phyloP scores from a whole-genome alignment of 2,888 invertebrate species.

The Automeris io region DNA sequence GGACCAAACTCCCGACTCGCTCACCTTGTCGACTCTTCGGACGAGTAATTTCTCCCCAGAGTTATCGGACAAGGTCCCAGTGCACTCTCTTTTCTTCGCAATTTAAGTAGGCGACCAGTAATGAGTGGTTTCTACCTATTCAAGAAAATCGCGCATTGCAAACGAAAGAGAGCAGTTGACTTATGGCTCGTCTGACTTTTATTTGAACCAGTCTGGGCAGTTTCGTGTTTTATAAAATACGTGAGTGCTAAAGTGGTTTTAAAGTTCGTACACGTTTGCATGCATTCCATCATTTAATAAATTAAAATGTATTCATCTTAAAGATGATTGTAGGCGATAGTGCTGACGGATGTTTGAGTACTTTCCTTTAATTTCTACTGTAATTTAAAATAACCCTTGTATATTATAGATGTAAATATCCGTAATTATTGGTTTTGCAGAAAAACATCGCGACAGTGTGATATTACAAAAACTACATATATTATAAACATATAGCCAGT shows the following conservation, averaged over 20 bases:
- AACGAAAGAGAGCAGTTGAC: slow-evolving; percentile 39
- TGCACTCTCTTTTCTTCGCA: slow-evolving; percentile 67
- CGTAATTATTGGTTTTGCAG: too few species aligned
- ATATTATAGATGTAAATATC: too few species aligned
- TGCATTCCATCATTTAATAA: too few species aligned
- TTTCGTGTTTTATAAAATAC: slow-evolving; percentile 34
- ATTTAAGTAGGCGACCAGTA: slow-evolving; percentile 59
- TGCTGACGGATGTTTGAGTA: too few species aligned
- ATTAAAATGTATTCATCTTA: too few species aligned
- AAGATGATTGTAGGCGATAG: too few species aligned
- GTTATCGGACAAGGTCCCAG: slow-evolving; percentile 47
- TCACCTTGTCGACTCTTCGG: slow-evolving; percentile 49
- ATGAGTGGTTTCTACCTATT: slow-evolving; percentile 58
- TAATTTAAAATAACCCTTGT: too few species aligned
- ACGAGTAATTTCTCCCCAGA: slow-evolving; percentile 58
- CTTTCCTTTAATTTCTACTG: too few species aligned
- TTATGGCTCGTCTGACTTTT: slow-evolving; percentile 30
- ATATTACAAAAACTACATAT: too few species aligned
- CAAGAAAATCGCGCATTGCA: slow-evolving; percentile 45
- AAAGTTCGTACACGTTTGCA: too few species aligned
- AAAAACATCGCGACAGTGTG: too few species aligned
- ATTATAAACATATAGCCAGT: too few species aligned
- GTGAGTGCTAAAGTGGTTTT: not conserved
- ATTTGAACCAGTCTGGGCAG: slow-evolving; percentile 29
- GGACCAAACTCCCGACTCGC: slow-evolving; percentile 47